Evolutionary conservation across 2,797 vertebrate genomes (phyloP).

Genomic region (Ceryle rudis): DNA sequence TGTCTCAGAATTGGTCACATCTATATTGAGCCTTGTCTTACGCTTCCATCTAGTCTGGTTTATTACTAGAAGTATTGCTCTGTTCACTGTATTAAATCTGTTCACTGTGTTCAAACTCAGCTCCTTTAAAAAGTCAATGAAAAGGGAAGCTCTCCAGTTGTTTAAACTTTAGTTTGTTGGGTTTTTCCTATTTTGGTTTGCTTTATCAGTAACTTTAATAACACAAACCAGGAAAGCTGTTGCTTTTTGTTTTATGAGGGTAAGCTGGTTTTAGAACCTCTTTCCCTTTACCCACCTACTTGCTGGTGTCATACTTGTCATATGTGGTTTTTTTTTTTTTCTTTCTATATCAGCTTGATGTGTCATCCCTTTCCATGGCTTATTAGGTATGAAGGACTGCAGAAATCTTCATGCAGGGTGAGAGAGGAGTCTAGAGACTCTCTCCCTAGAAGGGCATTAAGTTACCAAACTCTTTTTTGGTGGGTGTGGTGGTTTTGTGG

Average conservation of each 20-base stretch:
- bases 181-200: not conserved
- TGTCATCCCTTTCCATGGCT: not conserved
- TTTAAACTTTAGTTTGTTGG: not conserved
- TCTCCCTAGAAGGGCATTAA: not conserved
- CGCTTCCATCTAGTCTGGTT: not conserved
- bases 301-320: accelerated
- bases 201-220: not conserved
- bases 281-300: not conserved
- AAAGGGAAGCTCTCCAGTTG: not conserved
- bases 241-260: not conserved
- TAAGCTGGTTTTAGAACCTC: not conserved
- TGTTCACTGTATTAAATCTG: not conserved
- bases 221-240: not conserved
- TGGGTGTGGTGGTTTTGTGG: too few species aligned
- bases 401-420: not conserved
- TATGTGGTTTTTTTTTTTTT: accelerated
- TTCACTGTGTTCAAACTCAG: not conserved
- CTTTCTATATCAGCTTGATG: not conserved
- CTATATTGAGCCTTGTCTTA: not conserved
- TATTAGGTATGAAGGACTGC: not conserved
- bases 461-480: not conserved
- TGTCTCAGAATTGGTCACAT: not conserved
- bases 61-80: not conserved
- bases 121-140: not conserved
- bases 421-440: not conserved